Evolutionary conservation across 2,888 invertebrate genomes (phyloP).

Genomic region (Mamestra brassicae): DNA sequence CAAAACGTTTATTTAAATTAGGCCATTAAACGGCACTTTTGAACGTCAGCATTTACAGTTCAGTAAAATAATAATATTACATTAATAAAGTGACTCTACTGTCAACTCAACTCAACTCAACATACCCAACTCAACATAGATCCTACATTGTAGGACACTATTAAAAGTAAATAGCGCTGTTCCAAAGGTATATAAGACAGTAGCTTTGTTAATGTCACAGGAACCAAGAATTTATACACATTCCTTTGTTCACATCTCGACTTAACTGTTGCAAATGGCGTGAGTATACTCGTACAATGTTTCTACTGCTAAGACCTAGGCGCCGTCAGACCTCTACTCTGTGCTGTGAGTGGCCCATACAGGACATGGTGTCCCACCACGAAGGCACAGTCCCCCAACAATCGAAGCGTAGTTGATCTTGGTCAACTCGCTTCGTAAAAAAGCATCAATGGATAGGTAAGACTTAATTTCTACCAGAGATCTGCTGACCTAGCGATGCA

Average conservation of each 20-base stretch:
- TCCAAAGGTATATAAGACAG: not conserved
- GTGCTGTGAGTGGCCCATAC: not conserved
- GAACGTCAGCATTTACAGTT: no score
- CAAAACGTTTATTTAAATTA: no score
- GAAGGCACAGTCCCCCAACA: not conserved
- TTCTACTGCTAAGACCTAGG: not conserved
- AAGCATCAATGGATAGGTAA: not conserved
- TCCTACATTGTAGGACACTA: slow-evolving; percentile 13
- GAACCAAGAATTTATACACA: not conserved
- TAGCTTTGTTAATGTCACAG: not conserved
- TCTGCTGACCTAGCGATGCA: not conserved
- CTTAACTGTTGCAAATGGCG: not conserved
- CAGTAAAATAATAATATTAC: no score
- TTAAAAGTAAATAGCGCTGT: not conserved
- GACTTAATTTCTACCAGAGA: not conserved
- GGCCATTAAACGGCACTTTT: no score
- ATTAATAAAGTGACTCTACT: no score
- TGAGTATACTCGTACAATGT: not conserved
- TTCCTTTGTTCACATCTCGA: not conserved
- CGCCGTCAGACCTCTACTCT: not conserved
- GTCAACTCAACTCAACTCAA: no score
- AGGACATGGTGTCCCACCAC: no score
- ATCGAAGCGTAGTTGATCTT: not conserved
- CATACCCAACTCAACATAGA: not conserved
- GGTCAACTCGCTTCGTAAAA: not conserved